Percentiles rank a stretch among this genome's conserved stretches.
Conservation (phyloP, 92 coral and sea anemone genomes). For the Meandrina meandrites region DNA sequence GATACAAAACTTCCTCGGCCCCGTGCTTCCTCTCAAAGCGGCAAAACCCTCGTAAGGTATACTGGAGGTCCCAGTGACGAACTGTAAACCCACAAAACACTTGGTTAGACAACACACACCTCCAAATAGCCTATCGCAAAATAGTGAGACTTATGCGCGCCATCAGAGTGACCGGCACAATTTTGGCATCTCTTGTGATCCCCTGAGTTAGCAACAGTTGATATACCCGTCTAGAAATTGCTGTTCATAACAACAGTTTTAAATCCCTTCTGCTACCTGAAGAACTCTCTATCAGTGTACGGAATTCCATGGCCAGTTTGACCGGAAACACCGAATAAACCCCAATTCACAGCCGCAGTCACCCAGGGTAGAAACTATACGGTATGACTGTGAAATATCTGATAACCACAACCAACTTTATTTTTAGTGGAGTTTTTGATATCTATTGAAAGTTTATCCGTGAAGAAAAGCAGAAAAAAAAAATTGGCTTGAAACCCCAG, state of each 20-base stretch:
- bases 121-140: background rate
- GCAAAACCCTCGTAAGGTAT: conserved; percentile 99
- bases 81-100: conserved; percentile 49
- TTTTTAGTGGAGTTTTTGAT: background rate
- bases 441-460: background rate
- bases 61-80: conserved; percentile 99
- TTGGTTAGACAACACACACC: background rate
- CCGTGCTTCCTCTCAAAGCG: conserved; percentile 97
- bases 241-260: background rate
- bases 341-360: background rate
- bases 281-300: background rate
- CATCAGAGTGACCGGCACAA: no score
- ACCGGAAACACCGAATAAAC: background rate
- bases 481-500: background rate
- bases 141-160: background rate
- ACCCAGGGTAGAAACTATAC: background rate
- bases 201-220: background rate
- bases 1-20: conserved; percentile 95
- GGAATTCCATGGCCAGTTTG: background rate
- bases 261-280: background rate
- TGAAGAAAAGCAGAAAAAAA: background rate
- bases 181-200: background rate
- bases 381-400: background rate
- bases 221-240: background rate
- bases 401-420: background rate